Base-by-base conservation (phyloP, 2,113 vertebrate species). In the Heterotilapia buettikoferi region DNA sequence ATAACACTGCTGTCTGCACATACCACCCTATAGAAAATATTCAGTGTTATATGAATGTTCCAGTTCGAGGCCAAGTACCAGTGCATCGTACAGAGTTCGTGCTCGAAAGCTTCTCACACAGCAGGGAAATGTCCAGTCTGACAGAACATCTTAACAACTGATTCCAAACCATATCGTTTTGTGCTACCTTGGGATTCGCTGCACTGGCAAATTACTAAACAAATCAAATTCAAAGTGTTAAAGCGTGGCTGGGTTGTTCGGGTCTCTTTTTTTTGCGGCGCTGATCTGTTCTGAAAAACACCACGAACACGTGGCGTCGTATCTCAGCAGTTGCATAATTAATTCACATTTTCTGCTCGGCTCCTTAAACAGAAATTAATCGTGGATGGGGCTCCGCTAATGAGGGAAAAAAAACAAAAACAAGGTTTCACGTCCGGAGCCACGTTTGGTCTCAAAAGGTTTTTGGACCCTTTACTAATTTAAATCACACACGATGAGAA, bases 281-380 rank as follows among this genome's bases (percentile, higher is more conserved):
- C 56, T 82, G 84, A 85, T 86, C 88, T 91, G 81, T 56, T 90
- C 82, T 71, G 45, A 83, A 79, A 80, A 31, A 50, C 86, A 85
- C 76, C 85, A 84, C 53, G 14, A 50, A 38, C 76, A 56, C 14
- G 21, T 52, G 33, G 53, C 86, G 61, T 54, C 43, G 73, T 68
- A 59, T 76, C 40, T 84, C 80, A 89, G 80, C 83, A n/a, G 56
- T 92, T 93, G 90, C 93, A 95, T 93, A 88, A 87, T 94, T 59
- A 84, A 53, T 89, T 88, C 82, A 89, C 84, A 91, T 89, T 71
- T 86, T 90, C 85, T 81, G 59, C 63, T 80, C 85, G 5, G 38
- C 84, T 66, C 52, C 16, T 86, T 84, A 56, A 83, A 86, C 24
- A 14, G 52, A 92, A 81, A 71, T 29, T 18, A 80, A 87, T 89